Conservation (phyloP, 2,113 vertebrate species). For the Chlorodrepanis virens region DNA sequence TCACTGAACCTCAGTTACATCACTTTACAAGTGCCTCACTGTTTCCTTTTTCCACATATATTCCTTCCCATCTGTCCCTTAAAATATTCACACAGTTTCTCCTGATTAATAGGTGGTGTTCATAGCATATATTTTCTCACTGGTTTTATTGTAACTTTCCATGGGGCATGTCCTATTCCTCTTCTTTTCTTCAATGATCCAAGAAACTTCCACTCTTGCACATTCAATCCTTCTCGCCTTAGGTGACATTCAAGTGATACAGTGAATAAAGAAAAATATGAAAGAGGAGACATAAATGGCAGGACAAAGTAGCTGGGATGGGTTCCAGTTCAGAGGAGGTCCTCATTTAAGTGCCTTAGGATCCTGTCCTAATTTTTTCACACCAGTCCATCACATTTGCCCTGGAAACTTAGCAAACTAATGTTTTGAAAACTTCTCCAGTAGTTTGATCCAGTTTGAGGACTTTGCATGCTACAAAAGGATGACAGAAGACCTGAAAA, state of each 20-base stretch:
- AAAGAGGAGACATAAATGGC: background rate
- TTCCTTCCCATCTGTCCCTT: background rate
- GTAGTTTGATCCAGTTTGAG: background rate
- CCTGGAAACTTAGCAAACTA: background rate
- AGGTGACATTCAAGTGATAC: background rate
- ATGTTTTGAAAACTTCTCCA: background rate
- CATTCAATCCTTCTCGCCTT: background rate
- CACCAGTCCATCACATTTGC: fast-evolving
- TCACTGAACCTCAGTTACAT: background rate
- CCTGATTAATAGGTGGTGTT: background rate
- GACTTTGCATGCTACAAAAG: background rate
- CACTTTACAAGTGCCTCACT: background rate
- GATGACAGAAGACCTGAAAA: background rate
- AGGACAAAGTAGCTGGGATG: background rate
- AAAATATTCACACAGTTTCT: background rate
- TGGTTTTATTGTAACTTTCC: background rate
- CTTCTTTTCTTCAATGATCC: background rate
- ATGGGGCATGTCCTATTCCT: background rate
- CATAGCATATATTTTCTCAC: background rate
- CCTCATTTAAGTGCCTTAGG: background rate
- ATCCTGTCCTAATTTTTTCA: background rate
- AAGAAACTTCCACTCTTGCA: background rate
- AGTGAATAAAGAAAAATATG: background rate
- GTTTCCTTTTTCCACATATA: background rate
- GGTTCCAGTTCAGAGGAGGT: background rate